Conservation (phyloP, 64 coral and sea anemone genomes). For the Dendrophyllia cribrosa region DNA sequence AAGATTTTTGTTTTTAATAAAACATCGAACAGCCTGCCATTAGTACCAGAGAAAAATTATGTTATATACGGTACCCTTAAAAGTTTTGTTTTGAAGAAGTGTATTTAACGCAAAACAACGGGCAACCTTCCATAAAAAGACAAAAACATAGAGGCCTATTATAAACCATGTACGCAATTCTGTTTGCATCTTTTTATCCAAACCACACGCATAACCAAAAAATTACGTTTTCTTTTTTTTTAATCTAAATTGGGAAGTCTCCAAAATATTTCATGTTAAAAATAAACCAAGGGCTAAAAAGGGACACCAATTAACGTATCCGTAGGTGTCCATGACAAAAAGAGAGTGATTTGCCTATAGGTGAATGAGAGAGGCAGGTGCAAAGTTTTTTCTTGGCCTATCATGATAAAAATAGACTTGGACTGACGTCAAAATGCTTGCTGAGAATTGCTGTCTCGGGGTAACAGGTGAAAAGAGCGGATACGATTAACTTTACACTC, state of each 20-base stretch:
- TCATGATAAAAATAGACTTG: constrained; percentile 43
- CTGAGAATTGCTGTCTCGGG: constrained; percentile 20
- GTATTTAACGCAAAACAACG: too few species aligned
- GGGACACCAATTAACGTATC: constrained; percentile 28
- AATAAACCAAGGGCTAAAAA: constrained; percentile 49
- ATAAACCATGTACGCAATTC: too few species aligned
- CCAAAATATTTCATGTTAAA: constrained; percentile 54
- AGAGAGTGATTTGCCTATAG: constrained; percentile 32
- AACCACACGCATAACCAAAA: not conserved
- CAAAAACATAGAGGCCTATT: too few species aligned
- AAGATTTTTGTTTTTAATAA: constrained; percentile 26
- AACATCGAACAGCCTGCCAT: constrained; percentile 16
- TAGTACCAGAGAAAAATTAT: not conserved
- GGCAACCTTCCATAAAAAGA: too few species aligned
- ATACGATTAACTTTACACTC: constrained; percentile 32
- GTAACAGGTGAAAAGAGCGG: constrained; percentile 26
- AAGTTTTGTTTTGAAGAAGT: too few species aligned
- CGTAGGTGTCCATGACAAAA: constrained; percentile 52
- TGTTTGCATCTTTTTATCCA: not conserved
- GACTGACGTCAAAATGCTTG: constrained; percentile 42
- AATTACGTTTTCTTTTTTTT: not conserved
- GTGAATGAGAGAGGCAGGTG: constrained; percentile 27
- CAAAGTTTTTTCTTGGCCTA: constrained; percentile 20
- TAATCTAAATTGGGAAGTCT: constrained; percentile 47
- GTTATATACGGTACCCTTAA: not conserved